phyloP scores from a whole-genome alignment of 2,113 vertebrate species.

The Bathybates hornii region DNA sequence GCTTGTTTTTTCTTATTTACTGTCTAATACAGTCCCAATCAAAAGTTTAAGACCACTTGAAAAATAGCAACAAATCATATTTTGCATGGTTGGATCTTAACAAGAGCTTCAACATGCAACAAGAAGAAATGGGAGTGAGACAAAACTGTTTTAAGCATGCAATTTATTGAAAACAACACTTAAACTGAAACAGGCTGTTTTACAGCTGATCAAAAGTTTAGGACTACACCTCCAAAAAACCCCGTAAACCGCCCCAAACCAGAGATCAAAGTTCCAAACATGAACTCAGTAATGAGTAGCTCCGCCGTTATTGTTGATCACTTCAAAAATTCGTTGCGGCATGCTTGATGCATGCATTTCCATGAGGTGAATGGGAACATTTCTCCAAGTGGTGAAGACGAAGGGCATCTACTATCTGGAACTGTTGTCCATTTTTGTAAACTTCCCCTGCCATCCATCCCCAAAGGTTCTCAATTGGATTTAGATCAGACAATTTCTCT shows the following conservation, averaged over 20 bases:
- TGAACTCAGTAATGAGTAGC: not conserved
- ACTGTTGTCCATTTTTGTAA: not conserved
- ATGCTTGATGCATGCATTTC: not conserved
- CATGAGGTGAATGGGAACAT: not conserved
- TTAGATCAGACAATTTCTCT: not conserved
- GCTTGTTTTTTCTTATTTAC: not conserved
- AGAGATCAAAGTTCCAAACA: not conserved
- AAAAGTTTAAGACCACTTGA: not conserved
- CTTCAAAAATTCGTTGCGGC: fast-evolving
- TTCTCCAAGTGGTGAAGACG: fast-evolving
- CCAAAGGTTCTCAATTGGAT: not conserved
- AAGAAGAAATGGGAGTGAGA: not conserved
- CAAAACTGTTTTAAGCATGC: not conserved
- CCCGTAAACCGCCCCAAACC: not conserved
- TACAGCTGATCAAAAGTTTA: not conserved
- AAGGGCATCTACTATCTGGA: not conserved
- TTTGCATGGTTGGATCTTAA: not conserved
- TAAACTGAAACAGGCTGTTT: not conserved
- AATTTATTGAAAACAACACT: not conserved
- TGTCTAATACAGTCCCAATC: not conserved
- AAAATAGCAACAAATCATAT: not conserved
- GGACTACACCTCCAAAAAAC: not conserved
- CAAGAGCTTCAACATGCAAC: not conserved
- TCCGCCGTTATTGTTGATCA: not conserved
- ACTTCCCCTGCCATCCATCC: not conserved